phyloP scores from a whole-genome alignment of 1,140 invertebrate genomes.

The Chlorops oryzae region DNA sequence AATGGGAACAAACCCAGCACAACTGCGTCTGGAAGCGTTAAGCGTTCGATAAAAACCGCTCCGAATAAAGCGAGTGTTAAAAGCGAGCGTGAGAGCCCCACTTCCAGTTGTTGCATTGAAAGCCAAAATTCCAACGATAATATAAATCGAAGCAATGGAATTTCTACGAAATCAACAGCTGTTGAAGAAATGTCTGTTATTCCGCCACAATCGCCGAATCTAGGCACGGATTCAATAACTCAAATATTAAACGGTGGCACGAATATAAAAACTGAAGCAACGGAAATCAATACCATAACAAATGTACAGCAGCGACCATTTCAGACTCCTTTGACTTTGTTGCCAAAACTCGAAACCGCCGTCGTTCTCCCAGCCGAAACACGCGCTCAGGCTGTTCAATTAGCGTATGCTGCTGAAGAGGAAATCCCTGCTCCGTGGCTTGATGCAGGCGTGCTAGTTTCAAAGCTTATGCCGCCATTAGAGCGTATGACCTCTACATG shows the following conservation, averaged over 20 bases:
- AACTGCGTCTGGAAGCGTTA: constrained; percentile 13
- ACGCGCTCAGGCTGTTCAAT: constrained; percentile 58
- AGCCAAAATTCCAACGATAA: no score
- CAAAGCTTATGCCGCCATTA: constrained; percentile 42
- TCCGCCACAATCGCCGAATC: no score
- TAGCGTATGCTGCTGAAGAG: constrained; percentile 66
- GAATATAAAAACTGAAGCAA: neutral
- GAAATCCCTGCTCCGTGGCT: constrained; percentile 66
- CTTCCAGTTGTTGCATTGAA: no score
- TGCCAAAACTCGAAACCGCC: constrained; percentile 22
- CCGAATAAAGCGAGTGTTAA: no score
- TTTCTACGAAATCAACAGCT: no score
- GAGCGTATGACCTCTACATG: constrained; percentile 30
- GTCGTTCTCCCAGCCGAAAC: constrained; percentile 40
- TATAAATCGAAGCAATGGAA: no score
- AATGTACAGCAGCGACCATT: no score
- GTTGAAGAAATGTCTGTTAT: no score
- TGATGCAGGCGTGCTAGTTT: constrained; percentile 59
- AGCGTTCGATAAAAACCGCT: no score
- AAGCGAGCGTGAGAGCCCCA: no score
- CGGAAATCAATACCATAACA: neutral
- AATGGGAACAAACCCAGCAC: constrained; percentile 15
- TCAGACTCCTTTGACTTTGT: neutral
- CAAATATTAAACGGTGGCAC: constrained; percentile 1
- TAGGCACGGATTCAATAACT: no score